Evolutionary conservation across 2,113 vertebrate genomes (phyloP).

Genomic region (Symphodus melops): DNA sequence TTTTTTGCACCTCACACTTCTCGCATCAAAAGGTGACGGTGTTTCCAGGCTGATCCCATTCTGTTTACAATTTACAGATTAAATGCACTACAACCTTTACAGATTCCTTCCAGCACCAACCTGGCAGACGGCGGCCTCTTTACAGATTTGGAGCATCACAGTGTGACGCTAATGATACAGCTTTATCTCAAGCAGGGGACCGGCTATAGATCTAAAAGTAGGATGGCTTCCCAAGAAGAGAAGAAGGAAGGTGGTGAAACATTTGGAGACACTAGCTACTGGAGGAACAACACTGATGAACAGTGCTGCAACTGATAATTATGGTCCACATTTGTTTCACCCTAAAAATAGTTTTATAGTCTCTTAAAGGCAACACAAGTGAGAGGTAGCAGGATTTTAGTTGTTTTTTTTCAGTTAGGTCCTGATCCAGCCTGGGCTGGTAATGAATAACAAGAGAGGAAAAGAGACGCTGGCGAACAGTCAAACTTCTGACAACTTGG

Average conservation of each 20-base stretch:
- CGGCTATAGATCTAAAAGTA: conserved; percentile 27
- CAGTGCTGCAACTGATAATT: neutral
- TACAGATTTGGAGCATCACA: conserved; percentile 44
- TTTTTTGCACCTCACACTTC: neutral
- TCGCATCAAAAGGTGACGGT: neutral
- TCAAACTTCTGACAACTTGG: conserved; percentile 58
- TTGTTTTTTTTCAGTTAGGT: conserved; percentile 25
- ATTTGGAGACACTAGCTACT: neutral
- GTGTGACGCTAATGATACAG: conserved; percentile 52
- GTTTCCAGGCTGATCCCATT: neutral
- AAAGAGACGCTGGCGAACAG: conserved; percentile 33
- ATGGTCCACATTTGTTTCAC: conserved; percentile 16
- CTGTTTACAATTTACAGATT: conserved; percentile 1
- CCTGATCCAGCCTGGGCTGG: conserved; percentile 44
- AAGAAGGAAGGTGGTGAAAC: conserved; percentile 16
- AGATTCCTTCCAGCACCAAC: conserved; percentile 8
- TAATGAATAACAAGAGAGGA: conserved; percentile 39
- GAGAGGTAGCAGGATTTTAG: conserved; percentile 9
- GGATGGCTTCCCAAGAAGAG: conserved; percentile 4
- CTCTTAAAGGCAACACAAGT: conserved; percentile 11
- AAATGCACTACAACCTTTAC: neutral
- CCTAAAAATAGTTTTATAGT: conserved; percentile 24
- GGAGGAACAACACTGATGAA: conserved; percentile 16
- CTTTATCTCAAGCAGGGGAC: conserved; percentile 50
- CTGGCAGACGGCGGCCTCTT: conserved; percentile 20